phyloP scores from a whole-genome alignment of 2,113 vertebrate genomes.

The Crypturellus undulatus region DNA sequence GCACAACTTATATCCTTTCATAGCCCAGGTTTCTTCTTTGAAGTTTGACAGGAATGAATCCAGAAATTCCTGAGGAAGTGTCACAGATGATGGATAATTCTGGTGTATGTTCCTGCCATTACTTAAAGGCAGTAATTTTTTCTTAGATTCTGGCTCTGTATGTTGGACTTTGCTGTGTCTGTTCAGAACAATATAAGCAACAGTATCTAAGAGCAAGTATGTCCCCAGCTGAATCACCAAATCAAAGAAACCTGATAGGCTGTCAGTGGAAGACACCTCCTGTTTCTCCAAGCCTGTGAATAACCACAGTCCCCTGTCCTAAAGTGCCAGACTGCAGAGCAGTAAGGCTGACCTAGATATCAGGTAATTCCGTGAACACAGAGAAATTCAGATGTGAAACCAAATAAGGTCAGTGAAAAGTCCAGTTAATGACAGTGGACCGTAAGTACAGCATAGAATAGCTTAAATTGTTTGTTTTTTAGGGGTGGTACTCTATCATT shows the following conservation, averaged over 20 bases:
- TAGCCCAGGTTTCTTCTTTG: not conserved
- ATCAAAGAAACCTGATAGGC: not conserved
- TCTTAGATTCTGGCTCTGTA: not conserved
- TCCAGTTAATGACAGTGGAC: not conserved
- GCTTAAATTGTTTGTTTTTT: not conserved
- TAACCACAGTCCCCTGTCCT: too few species aligned
- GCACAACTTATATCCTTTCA: not conserved
- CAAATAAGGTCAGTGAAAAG: not conserved
- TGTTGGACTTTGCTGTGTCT: not conserved
- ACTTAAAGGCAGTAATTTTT: not conserved
- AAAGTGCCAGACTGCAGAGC: not conserved
- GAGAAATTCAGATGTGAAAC: not conserved
- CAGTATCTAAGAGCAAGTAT: not conserved
- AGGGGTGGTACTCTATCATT: not conserved
- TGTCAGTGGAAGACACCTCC: not conserved
- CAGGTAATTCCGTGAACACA: not conserved
- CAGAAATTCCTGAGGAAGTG: constrained; percentile 37
- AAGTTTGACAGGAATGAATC: constrained; percentile 41
- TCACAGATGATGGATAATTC: constrained; percentile 41
- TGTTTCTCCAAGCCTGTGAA: not conserved
- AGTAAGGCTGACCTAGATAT: not conserved
- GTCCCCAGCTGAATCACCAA: rapidly evolving
- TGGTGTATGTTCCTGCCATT: not conserved
- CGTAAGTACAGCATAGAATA: not conserved
- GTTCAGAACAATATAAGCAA: not conserved